Base-by-base conservation (phyloP, 1,140 invertebrate genomes). In the Brachionus calyciflorus region DNA sequence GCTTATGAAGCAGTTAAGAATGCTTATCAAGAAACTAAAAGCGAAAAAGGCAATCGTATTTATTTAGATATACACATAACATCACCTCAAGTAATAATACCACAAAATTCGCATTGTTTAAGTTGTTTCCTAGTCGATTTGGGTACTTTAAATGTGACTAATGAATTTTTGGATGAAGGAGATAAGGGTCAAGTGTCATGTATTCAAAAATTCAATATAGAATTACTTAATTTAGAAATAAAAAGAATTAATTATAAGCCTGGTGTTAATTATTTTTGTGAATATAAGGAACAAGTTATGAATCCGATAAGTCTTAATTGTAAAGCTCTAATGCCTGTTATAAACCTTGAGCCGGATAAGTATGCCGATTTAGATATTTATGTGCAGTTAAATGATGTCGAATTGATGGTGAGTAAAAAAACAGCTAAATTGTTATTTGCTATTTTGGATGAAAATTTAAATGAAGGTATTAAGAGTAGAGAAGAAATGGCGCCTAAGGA, bases 41-140 rank as follows among this genome's bases (percentile, higher is more conserved):
- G 46, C 3, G 14, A 40, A 88, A 88, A 78, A 17, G 88, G 88
- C 37, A 88, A 88, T 0, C 88, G 89, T 79, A 86, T 92, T 48
- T 89, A 89, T 70, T 82, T 92, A 4, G 89, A 89, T 28, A 87
- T 92, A 57, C 89, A 91, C 81, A 87, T 92, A 78, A 88, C 90
- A 81, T 89, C 89, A 40, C 91, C 91, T 41, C 89, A 90, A 0
- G 83, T 93, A 19, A 82, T 92, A 26, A 82, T 93, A 41, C 92
- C 91, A 0, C 91, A 92, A 81, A 91, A 91, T 80, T 89, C 90
- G 19, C 89, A 90, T 68, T 91, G 90, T 5, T 90, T 90, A 0
- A 91, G 91, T 83, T 86, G 92, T n/a, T 83, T 93, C 48, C 88
- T 93, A 49, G 83, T 92, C 17, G 90, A 91, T 82, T 88, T 91